Conservation (phyloP, 1,140 invertebrate genomes). For the Aphidius ervi region DNA sequence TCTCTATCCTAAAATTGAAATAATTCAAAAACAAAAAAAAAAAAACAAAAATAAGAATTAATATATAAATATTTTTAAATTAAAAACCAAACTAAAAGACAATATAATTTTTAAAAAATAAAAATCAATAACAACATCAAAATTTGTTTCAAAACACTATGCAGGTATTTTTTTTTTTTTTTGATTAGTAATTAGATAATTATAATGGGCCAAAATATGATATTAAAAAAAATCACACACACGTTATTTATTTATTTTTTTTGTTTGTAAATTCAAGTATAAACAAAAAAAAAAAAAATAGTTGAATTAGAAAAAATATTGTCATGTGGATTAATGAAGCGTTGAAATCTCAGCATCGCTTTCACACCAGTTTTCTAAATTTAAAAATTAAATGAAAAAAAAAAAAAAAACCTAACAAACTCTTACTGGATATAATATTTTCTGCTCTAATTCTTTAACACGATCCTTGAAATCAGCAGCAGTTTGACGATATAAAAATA, state of each 20-base stretch:
- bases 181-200: too few relatives aligned
- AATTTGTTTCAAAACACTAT: not conserved
- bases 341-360: slow-evolving; percentile 15
- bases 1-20: slow-evolving; percentile 61
- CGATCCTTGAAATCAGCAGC: slow-evolving; percentile 72
- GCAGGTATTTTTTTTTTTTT: too few relatives aligned
- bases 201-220: too few relatives aligned
- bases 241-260: not conserved
- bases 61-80: not conserved
- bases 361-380: slow-evolving; percentile 14
- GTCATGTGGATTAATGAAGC: slow-evolving; percentile 17
- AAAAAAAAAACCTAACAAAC: slow-evolving; percentile 15
- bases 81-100: not conserved
- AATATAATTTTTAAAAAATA: not conserved
- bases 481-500: slow-evolving; percentile 70
- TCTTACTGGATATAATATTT: slow-evolving; percentile 72
- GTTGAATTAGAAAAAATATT: not conserved
- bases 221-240: slow-evolving; percentile 6
- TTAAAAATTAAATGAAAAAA: not conserved
- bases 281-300: not conserved
- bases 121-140: not conserved
- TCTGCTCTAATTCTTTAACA: slow-evolving; percentile 72
- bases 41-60: slow-evolving; percentile 11
- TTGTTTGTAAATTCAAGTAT: not conserved
- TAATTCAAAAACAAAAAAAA: slow-evolving; percentile 17